These are phyloP conservation scores for Catostylus mosaicus DNA, from an alignment of 30 jellyfish, hydroid and myxozoan species.

Conservation along the genomic window DNA sequence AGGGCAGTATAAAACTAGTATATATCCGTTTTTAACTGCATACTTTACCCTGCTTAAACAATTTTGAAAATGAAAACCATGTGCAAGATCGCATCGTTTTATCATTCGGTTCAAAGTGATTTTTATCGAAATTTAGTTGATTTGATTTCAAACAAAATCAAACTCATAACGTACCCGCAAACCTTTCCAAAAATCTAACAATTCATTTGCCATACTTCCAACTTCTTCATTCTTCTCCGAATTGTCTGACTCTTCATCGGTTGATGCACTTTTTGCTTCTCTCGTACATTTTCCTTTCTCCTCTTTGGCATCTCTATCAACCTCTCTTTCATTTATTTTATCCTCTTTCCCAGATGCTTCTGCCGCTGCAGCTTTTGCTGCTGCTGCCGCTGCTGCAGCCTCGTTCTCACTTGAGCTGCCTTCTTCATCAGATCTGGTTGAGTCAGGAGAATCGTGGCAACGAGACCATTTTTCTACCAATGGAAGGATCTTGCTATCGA, in stretches of 20 bases:
- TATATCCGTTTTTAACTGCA: too few species aligned
- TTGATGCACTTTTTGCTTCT: constrained; percentile 31
- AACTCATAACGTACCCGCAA: constrained; percentile 55
- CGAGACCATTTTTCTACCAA: constrained; percentile 83
- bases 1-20: too few species aligned
- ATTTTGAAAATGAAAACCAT: too few species aligned
- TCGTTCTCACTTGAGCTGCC: constrained; percentile 90
- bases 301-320: constrained; percentile 15
- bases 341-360: background rate
- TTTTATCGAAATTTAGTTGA: too few species aligned
- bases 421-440: constrained; percentile 78
- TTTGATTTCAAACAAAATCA: background rate
- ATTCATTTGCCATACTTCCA: constrained; percentile 66
- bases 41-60: too few species aligned
- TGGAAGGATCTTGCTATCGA: constrained; percentile 84
- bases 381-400: constrained; percentile 33
- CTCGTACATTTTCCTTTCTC: constrained; percentile 28
- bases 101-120: too few species aligned
- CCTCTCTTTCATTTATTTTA: constrained; percentile 8
- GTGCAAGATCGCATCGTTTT: too few species aligned
- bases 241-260: constrained; percentile 54
- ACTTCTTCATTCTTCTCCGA: constrained; percentile 61
- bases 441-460: constrained; percentile 54
- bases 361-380: background rate
- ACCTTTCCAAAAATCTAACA: constrained; percentile 80